phyloP scores from a whole-genome alignment of 2,888 invertebrate genomes.

The Dolichomitus sp. region DNA sequence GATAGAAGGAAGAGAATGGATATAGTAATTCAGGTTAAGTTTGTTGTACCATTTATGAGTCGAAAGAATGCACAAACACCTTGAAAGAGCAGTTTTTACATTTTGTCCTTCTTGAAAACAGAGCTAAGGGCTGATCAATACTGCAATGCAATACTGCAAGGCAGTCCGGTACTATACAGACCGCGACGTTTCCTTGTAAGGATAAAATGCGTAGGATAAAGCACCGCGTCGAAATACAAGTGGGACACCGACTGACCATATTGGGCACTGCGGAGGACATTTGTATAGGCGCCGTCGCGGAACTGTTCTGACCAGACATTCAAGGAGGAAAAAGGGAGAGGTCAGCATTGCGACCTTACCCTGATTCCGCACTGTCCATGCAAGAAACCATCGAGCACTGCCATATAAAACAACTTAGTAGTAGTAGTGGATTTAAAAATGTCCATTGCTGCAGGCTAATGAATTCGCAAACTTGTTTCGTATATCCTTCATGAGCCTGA shows the following conservation, averaged over 20 bases:
- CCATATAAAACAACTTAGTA: neutral
- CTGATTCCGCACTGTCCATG: conserved; percentile 74
- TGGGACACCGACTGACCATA: conserved; percentile 80
- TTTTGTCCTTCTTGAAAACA: neutral
- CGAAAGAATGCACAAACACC: neutral
- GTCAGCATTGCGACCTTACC: conserved; percentile 81
- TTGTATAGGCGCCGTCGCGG: conserved; percentile 45
- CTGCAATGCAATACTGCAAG: conserved; percentile 6
- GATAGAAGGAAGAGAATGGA: no score
- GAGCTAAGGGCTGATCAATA: neutral
- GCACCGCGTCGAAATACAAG: conserved; percentile 73
- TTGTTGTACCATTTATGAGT: neutral
- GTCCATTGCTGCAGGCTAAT: conserved; percentile 9
- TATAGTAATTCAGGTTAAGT: neutral
- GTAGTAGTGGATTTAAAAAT: conserved; percentile 2
- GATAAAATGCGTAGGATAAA: conserved; percentile 78
- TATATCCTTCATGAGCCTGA: conserved; percentile 27
- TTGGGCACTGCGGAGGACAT: conserved; percentile 78
- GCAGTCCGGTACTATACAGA: conserved; percentile 59
- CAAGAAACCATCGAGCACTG: conserved; percentile 5
- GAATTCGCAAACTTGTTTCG: neutral
- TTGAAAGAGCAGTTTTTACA: neutral
- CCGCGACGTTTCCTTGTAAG: conserved; percentile 78
- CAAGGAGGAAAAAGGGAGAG: conserved; percentile 67
- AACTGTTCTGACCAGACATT: conserved; percentile 32